Evolutionary conservation across 2,888 invertebrate genomes (phyloP).

Genomic region (Pycnomerus fuliginosus): DNA sequence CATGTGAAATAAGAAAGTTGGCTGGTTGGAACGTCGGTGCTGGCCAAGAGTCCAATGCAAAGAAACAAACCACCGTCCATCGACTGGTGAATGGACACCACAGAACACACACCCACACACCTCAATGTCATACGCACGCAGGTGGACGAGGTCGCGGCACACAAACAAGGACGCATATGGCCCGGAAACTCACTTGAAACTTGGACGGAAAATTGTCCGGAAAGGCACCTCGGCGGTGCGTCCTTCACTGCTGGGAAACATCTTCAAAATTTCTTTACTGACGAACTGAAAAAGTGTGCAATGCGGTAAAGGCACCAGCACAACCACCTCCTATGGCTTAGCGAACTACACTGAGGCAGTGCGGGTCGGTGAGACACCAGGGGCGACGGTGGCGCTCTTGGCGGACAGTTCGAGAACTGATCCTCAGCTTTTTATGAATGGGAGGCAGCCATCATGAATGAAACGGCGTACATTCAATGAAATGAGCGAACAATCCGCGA

Average conservation of each 20-base stretch:
- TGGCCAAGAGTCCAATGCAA: conserved; percentile 15
- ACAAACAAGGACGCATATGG: conserved; percentile 30
- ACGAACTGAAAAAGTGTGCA: no score
- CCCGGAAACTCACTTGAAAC: conserved; percentile 35
- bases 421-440: conserved; percentile 70
- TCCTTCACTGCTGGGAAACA: no score
- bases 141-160: conserved; percentile 40
- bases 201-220: no score
- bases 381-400: conserved; percentile 46
- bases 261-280: no score
- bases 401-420: conserved; percentile 41
- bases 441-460: conserved; percentile 72
- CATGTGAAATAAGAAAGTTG: conserved; percentile 30
- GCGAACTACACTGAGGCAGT: conserved; percentile 35
- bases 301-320: no score
- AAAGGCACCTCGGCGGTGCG: no score
- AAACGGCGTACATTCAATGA: conserved; percentile 58
- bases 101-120: conserved; percentile 43
- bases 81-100: conserved; percentile 11
- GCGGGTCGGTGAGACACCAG: conserved; percentile 38
- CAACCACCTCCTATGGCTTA: conserved; percentile 26
- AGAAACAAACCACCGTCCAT: no score
- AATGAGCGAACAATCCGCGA: conserved; percentile 36
- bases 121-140: conserved; percentile 48
- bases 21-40: conserved; percentile 15